Evolutionary conservation across 1,140 invertebrate species (phyloP), one percentile per base, ranked within the genome.

Genomic region (Tetramorium simillimum): DNA sequence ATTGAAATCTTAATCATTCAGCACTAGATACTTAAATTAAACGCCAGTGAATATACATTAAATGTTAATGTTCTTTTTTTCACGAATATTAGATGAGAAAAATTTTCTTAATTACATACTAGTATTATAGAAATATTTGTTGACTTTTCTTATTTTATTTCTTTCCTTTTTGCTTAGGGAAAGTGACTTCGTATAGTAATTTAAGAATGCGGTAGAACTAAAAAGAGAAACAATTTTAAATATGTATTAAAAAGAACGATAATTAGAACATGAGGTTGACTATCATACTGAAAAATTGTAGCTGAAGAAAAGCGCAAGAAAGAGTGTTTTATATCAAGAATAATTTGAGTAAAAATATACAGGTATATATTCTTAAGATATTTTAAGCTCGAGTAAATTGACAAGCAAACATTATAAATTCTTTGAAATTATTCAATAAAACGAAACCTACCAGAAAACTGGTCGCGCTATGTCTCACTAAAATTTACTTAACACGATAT

Each of bases 401-500:
- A 6, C 14, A 37, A 76, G 9, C 7, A n/a, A 69, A 43, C 14
- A 24, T 62, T 75, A 46, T 7, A 18, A 37, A 81, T 80, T 72
- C 14, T 37, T 72, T 28, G n/a, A 86, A 81, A n/a, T 53, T 63
- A 40, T n/a, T 62, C 37, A 62, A 40, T 21, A 51, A 70, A 84
- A 58, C n/a, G 10, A 2, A 37, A 33, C 46, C 75, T 40, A 86
- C 51, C 62, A 7, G 33, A 37, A 62, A 65, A 5, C 3, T n/a
- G 16, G 9, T 84, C 21, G 81, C 40, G 46, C 14, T n/a, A 7
- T 37, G 33, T 3, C 12, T 18, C n/a, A 5, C 21, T 82, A 37
- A 65, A 82, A 82, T 73, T 80, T 75, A 73, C 33, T 86, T 21
- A 51, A 12, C 6, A 43, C 14, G 16, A 33, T 77, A 43, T 46